Conservation (phyloP, 2,888 invertebrate species). For the Phragmatobia fuliginosa region DNA sequence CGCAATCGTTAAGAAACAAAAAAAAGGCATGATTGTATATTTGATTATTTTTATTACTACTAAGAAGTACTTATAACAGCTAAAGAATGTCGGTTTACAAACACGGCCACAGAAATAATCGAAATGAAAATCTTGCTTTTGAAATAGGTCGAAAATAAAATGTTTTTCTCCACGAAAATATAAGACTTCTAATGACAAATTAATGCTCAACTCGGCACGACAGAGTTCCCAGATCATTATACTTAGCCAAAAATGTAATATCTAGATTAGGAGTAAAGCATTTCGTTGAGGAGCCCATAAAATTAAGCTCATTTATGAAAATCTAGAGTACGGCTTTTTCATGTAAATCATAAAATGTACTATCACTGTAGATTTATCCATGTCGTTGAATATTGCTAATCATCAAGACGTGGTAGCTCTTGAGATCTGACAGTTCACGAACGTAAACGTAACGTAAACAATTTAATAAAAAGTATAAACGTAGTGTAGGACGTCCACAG, state of each 20-base stretch:
- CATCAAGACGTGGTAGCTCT: too few relatives aligned
- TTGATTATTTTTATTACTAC: not conserved
- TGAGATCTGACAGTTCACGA: too few relatives aligned
- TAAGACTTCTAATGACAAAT: not conserved
- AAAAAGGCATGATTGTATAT: not conserved
- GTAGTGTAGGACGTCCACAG: too few relatives aligned
- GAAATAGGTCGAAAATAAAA: not conserved
- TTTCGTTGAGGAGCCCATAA: conserved; percentile 23
- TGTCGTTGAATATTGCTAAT: too few relatives aligned
- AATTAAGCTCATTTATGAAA: conserved; percentile 22
- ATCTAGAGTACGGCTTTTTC: conserved; percentile 22
- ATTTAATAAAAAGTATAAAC: too few relatives aligned
- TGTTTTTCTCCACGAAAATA: not conserved
- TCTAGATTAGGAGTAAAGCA: conserved; percentile 19
- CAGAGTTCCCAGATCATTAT: conserved; percentile 15
- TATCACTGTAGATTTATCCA: not conserved
- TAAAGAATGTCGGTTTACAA: not conserved
- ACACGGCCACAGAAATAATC: not conserved
- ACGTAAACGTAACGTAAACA: too few relatives aligned
- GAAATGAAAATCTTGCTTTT: not conserved
- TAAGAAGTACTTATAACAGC: not conserved
- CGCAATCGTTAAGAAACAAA: not conserved
- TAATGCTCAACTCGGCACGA: not conserved
- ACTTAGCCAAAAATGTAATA: conserved; percentile 25
- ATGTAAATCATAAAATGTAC: too few relatives aligned